Percentiles rank a stretch among this genome's conserved stretches.
Evolutionary conservation across 2,888 invertebrate species (phyloP).

Genomic region (Euclidia mi): DNA sequence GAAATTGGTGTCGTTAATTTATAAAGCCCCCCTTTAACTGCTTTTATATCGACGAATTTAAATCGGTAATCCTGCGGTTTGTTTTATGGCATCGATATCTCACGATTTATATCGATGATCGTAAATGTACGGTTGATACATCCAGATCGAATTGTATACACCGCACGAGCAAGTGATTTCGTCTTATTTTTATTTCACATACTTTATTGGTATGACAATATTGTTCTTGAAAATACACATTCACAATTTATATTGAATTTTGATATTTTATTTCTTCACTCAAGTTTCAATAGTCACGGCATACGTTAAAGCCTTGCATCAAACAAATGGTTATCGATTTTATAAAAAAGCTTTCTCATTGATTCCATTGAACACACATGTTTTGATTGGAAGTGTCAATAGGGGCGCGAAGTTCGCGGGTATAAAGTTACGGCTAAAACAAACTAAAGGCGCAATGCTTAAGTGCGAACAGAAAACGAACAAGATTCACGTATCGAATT

Average conservation of each 20-base stretch:
- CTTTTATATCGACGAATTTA: constrained; percentile 85
- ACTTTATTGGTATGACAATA: no score
- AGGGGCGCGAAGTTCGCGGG: constrained; percentile 81
- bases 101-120: constrained; percentile 77
- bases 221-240: no score
- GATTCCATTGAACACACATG: constrained; percentile 64
- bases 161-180: constrained; percentile 17
- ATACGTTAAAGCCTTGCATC: no score
- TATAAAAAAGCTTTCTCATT: constrained; percentile 40
- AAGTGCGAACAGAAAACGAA: constrained; percentile 88
- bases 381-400: constrained; percentile 89
- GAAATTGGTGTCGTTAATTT: constrained; percentile 88
- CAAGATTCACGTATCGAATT: constrained; percentile 83
- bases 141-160: constrained; percentile 65
- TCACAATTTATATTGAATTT: no score
- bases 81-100: constrained; percentile 84
- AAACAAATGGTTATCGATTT: constrained; percentile 31
- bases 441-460: constrained; percentile 85
- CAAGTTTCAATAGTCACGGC: no score
- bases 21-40: constrained; percentile 83
- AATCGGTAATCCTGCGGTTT: constrained; percentile 87
- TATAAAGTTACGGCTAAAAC: constrained; percentile 84
- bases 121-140: constrained; percentile 70
- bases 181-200: not conserved
- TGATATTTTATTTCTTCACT: no score